A percentile compares a stretch with the other conserved stretches of the same genome.
These are phyloP conservation scores for Xerus rutilus DNA, from an alignment of 2,797 vertebrate species.

Conservation along the genomic window DNA sequence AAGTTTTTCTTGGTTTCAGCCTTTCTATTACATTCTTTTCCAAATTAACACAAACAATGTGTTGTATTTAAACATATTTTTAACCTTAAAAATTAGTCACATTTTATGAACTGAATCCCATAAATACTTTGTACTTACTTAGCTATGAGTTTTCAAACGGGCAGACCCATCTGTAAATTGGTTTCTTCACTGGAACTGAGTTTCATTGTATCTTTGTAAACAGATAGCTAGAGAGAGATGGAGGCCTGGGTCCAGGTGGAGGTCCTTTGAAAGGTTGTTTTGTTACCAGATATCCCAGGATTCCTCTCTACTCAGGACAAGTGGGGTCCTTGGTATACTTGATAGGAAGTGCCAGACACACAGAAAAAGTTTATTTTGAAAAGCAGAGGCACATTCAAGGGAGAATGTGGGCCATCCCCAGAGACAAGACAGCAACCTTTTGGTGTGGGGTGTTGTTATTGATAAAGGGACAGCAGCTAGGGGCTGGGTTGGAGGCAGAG, in stretches of 20 bases:
- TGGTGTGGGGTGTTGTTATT: too few relatives aligned
- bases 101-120: not conserved
- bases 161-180: not conserved
- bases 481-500: too few relatives aligned
- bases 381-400: too few relatives aligned
- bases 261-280: not conserved
- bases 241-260: not conserved
- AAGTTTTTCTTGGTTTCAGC: not conserved
- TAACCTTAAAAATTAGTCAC: constrained; percentile 47
- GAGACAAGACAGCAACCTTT: too few relatives aligned
- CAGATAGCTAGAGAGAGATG: not conserved
- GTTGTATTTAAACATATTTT: constrained; percentile 57
- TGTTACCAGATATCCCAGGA: not conserved
- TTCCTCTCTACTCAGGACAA: too few relatives aligned
- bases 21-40: constrained; percentile 21
- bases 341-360: too few relatives aligned
- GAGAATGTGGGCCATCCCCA: too few relatives aligned
- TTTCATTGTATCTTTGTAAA: not conserved
- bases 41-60: constrained; percentile 3
- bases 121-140: not conserved
- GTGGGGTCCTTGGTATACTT: too few relatives aligned
- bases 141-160: not conserved
- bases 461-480: too few relatives aligned
- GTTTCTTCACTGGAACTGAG: not conserved
- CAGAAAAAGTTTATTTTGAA: too few relatives aligned